phyloP scores from a whole-genome alignment of 2,888 invertebrate species.

The Asteroscopus sphinx region DNA sequence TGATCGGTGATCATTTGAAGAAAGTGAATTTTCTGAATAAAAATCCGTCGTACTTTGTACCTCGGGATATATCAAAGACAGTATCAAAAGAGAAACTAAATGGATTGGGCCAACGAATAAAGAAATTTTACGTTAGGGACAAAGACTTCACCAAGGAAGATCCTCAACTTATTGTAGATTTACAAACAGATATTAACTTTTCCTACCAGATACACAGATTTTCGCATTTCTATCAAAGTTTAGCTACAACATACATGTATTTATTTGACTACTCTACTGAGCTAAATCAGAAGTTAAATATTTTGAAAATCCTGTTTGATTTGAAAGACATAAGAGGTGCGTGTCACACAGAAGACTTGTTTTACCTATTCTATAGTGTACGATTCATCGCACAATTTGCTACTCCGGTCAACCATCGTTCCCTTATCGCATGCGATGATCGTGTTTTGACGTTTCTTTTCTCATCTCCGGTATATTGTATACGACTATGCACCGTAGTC shows the following conservation, averaged over 20 bases:
- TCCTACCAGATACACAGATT: slow-evolving; percentile 70
- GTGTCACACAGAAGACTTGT: slow-evolving; percentile 84
- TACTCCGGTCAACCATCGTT: too few species aligned
- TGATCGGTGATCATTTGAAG: slow-evolving; percentile 58
- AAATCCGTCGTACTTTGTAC: slow-evolving; percentile 68
- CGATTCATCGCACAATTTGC: too few species aligned
- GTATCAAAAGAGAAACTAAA: slow-evolving; percentile 58
- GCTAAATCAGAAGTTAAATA: too few species aligned
- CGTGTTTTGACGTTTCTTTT: too few species aligned
- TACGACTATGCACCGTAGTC: too few species aligned
- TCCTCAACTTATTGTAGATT: slow-evolving; percentile 57
- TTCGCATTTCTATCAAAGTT: slow-evolving; percentile 62
- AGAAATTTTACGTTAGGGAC: slow-evolving; percentile 67
- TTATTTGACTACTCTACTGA: slow-evolving; percentile 72
- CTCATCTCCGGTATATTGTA: too few species aligned
- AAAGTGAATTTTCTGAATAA: slow-evolving; percentile 64
- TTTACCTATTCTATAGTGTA: slow-evolving; percentile 81
- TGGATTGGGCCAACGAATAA: slow-evolving; percentile 69
- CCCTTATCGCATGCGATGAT: too few species aligned
- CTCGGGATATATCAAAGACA: slow-evolving; percentile 65
- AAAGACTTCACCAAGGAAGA: slow-evolving; percentile 62
- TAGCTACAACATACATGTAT: slow-evolving; percentile 69
- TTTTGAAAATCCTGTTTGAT: slow-evolving; percentile 65
- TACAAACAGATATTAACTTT: slow-evolving; percentile 71
- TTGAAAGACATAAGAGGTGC: slow-evolving; percentile 70